Evolutionary conservation across 2,888 invertebrate genomes (phyloP), one percentile per base, ranked within the genome.

Genomic region (Callyntrura guangdongensis): DNA sequence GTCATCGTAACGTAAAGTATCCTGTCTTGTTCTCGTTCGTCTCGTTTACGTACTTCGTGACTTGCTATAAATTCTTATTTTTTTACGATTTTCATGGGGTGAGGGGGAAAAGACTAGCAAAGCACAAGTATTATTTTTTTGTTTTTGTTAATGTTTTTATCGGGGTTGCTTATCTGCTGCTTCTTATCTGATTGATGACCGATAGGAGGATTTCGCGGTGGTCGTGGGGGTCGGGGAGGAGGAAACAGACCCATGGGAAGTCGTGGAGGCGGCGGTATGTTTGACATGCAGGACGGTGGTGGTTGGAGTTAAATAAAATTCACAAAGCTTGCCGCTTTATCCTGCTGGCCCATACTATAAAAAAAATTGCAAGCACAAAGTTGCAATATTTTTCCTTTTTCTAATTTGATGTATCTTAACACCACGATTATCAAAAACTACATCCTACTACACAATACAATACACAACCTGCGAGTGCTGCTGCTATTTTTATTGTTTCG

Each of bases 181-280:
- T 91, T 91, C 77, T 91, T 82, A 79, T 79, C 79, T 87, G 77
- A 82, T 88, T 91, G 91, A 88, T 91, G 91, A 91, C 89, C 84
- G 89, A 89, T 91, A 91, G 91, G 92, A 83, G 92, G 92, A 91
- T 91, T 91, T 90, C 88, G 93, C 36, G 93, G 93, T 90, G 91
- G 91, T 81, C 92, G 92, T 64, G 92, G 93, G 86, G 91, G 93
- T 87, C 89, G 92, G 82, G 79, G 92, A 94, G 96, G 91, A 79
- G 88, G 85, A 88, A 72, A 86, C 88, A 85, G 88, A 89, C 91
- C 87, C 84, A 89, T 88, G 88, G 91, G 91, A 86, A 85, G 53
- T 92, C 92, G 92, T 81, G 92, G 93, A 92, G 90, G 93, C 89
- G 92, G 92, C 91, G 92, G 92, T 91, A 91, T 90, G 90, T 92